phyloP scores from a whole-genome alignment of 2,797 vertebrate species.

The Mastacembelus armatus region DNA sequence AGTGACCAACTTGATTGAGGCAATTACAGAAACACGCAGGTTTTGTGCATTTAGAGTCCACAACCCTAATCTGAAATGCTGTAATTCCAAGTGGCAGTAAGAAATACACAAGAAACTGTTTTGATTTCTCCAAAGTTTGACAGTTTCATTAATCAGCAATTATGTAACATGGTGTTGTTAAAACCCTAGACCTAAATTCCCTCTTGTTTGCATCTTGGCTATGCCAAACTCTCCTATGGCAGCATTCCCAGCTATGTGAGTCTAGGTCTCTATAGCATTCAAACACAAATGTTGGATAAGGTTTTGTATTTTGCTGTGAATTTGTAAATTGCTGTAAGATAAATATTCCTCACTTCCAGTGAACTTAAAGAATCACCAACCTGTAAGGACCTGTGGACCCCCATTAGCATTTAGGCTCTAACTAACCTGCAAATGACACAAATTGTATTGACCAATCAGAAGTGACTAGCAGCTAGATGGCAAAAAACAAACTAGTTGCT shows the following conservation, averaged over 20 bases:
- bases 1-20: constrained; percentile 45
- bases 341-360: constrained; percentile 28
- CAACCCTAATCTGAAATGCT: constrained; percentile 55
- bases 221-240: constrained; percentile 43
- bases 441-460: not conserved
- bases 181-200: constrained; percentile 40
- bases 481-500: too few relatives aligned
- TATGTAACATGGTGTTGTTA: constrained; percentile 50
- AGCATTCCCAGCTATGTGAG: constrained; percentile 42
- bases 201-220: constrained; percentile 37
- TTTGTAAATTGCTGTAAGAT: too few relatives aligned
- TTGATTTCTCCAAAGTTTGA: constrained; percentile 56
- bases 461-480: too few relatives aligned
- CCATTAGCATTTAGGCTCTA: not conserved
- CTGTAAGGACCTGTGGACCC: constrained; percentile 12
- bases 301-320: constrained; percentile 26
- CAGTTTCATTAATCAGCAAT: constrained; percentile 60
- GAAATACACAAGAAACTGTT: constrained; percentile 71
- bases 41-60: constrained; percentile 53
- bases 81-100: constrained; percentile 53
- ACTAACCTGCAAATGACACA: not conserved
- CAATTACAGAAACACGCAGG: constrained; percentile 58
- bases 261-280: constrained; percentile 14
- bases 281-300: constrained; percentile 16
- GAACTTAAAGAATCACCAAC: constrained; percentile 19